Percentiles rank a stretch among this genome's conserved stretches.
Conservation (phyloP, 2,113 vertebrate genomes). For the Aptenodytes patagonicus region DNA sequence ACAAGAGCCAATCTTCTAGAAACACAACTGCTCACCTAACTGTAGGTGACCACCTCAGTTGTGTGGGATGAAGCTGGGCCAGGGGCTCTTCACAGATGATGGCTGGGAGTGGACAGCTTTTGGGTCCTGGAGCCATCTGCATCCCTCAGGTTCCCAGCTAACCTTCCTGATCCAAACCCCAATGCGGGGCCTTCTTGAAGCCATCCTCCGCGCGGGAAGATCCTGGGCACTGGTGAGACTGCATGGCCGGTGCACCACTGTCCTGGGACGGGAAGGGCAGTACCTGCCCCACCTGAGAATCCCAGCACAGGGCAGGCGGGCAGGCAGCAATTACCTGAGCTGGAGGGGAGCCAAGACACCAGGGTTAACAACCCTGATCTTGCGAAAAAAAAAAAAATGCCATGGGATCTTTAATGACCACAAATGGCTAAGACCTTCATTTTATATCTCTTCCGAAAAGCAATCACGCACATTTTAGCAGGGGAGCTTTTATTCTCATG, state of each 20-base stretch:
- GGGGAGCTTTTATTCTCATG: constrained; percentile 41
- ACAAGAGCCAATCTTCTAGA: neutral
- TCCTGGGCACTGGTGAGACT: neutral
- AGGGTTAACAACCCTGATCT: neutral
- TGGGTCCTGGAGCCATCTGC: neutral
- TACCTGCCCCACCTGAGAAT: neutral
- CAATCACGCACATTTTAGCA: constrained; percentile 2
- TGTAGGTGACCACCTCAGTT: neutral
- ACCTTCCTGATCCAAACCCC: neutral
- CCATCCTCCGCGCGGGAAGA: accelerated
- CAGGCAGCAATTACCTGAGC: neutral
- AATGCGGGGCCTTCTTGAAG: neutral
- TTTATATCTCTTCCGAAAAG: neutral
- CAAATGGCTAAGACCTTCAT: neutral
- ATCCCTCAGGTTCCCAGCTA: neutral
- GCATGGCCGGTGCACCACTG: accelerated
- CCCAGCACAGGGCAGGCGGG: neutral
- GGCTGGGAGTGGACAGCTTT: neutral
- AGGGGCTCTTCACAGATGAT: neutral
- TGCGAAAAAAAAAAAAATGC: neutral
- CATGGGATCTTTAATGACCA: neutral
- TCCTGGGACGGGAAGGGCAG: neutral
- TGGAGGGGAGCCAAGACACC: neutral
- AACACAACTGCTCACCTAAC: neutral
- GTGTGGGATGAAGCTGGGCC: neutral